These are phyloP conservation scores for Bellardia bayeri DNA, from an alignment of 2,888 invertebrate genomes.

Conservation along the genomic window DNA sequence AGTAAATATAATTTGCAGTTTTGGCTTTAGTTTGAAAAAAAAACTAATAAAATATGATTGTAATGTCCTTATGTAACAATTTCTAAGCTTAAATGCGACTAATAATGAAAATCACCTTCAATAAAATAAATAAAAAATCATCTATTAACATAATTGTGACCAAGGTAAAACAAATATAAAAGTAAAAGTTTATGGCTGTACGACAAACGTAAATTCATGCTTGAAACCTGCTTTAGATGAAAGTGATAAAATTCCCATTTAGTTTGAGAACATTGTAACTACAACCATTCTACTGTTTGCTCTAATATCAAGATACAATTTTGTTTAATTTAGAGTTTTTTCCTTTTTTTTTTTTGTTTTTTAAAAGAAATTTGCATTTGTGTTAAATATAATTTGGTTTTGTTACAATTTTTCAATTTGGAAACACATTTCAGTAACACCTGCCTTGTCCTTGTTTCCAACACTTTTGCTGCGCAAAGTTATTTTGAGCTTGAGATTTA, in stretches of 20 bases:
- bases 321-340: slow-evolving; percentile 49
- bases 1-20: slow-evolving; percentile 39
- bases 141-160: slow-evolving; percentile 31
- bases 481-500: slow-evolving; percentile 65
- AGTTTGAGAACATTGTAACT: not conserved
- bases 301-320: slow-evolving; percentile 40
- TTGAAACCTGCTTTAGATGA: slow-evolving; percentile 50
- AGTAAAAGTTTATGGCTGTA: slow-evolving; percentile 45
- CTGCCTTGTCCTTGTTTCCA: slow-evolving; percentile 62
- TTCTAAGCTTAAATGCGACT: not conserved
- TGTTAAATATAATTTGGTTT: slow-evolving; percentile 55
- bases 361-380: slow-evolving; percentile 61
- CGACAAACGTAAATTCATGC: slow-evolving; percentile 4
- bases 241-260: slow-evolving; percentile 64
- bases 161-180: slow-evolving; percentile 23
- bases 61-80: not conserved
- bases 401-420: not conserved
- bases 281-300: not conserved
- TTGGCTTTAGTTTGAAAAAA: not conserved
- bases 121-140: slow-evolving; percentile 43
- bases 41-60: not conserved
- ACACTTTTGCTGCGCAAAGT: slow-evolving; percentile 46
- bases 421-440: slow-evolving; percentile 64
- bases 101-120: slow-evolving; percentile 15
- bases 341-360: not conserved